Conservation (phyloP, 2,888 invertebrate genomes). For the Tenodera sinensis region DNA sequence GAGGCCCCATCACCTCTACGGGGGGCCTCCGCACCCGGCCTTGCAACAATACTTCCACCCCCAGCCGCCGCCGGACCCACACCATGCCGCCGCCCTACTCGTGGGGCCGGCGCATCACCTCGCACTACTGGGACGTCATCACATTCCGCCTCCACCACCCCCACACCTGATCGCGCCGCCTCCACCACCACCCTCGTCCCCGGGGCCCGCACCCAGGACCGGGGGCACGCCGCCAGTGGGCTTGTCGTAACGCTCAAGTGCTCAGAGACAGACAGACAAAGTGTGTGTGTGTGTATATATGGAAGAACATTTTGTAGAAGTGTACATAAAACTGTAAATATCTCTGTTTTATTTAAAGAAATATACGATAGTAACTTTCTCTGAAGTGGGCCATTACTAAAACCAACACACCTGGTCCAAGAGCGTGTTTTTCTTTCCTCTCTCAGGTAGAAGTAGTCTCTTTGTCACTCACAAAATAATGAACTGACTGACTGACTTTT, state of each 20-base stretch:
- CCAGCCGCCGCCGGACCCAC: slow-evolving; percentile 34
- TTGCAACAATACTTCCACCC: slow-evolving; percentile 42
- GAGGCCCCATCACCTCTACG: slow-evolving; percentile 47
- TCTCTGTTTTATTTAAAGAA: neutral
- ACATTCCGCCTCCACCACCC: neutral
- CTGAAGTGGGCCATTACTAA: no score
- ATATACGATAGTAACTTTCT: neutral
- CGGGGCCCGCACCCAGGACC: neutral
- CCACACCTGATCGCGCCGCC: neutral
- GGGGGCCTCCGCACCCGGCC: slow-evolving; percentile 33
- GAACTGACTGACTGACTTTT: neutral
- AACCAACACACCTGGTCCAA: neutral
- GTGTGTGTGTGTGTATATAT: neutral
- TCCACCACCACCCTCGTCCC: slow-evolving; percentile 10
- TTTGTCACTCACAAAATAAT: neutral
- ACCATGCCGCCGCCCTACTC: slow-evolving; percentile 5
- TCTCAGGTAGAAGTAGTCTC: neutral
- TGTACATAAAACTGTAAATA: neutral
- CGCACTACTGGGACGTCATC: slow-evolving; percentile 17
- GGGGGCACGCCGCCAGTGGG: neutral
- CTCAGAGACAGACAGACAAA: no score
- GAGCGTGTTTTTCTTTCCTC: no score
- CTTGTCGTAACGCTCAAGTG: neutral
- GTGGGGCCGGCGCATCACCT: slow-evolving; percentile 6
- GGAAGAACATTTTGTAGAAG: neutral